These are phyloP conservation scores for Leptoclinus maculatus DNA, from an alignment of 2,797 vertebrate species.

Conservation along the genomic window DNA sequence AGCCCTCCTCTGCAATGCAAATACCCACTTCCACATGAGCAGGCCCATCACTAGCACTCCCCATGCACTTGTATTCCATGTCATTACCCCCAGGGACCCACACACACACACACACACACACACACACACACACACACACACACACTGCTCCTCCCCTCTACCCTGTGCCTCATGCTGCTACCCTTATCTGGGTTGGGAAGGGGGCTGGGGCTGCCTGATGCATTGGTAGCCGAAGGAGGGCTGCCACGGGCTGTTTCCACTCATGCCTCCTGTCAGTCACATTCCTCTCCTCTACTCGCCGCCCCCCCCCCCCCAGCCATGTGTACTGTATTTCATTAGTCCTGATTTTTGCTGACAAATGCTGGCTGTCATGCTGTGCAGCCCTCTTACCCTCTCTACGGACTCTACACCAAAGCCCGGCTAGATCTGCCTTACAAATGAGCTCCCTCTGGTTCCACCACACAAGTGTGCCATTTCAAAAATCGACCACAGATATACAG, in stretches of 20 bases:
- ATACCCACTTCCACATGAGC: slow-evolving; percentile 78
- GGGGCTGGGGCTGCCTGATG: slow-evolving; percentile 51
- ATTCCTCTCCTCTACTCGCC: slow-evolving; percentile 38
- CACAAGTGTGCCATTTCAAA: slow-evolving; percentile 53
- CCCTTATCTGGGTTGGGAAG: slow-evolving; percentile 60
- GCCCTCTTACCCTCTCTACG: slow-evolving; percentile 63
- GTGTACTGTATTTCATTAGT: slow-evolving; percentile 81
- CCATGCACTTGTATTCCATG: slow-evolving; percentile 73
- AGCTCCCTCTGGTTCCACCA: slow-evolving; percentile 67
- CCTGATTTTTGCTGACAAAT: slow-evolving; percentile 85
- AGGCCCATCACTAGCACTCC: slow-evolving; percentile 72
- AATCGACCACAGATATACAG: slow-evolving; percentile 26
- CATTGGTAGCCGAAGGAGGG: slow-evolving; percentile 63
- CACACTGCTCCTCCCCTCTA: slow-evolving; percentile 51
- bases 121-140: slow-evolving; percentile 48
- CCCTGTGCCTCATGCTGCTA: slow-evolving; percentile 58
- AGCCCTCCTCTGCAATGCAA: slow-evolving; percentile 80
- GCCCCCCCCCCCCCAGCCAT: slow-evolving; percentile 67
- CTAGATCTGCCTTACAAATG: slow-evolving; percentile 84
- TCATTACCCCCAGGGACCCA: slow-evolving; percentile 74
- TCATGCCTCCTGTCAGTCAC: slow-evolving; percentile 81
- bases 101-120: slow-evolving; percentile 17
- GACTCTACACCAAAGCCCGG: slow-evolving; percentile 62
- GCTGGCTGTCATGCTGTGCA: slow-evolving; percentile 70
- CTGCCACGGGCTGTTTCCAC: slow-evolving; percentile 70